Evolutionary conservation across 2,113 vertebrate genomes (phyloP), one percentile per base, ranked within the genome.

Genomic region (Cricetomys ansorgei): DNA sequence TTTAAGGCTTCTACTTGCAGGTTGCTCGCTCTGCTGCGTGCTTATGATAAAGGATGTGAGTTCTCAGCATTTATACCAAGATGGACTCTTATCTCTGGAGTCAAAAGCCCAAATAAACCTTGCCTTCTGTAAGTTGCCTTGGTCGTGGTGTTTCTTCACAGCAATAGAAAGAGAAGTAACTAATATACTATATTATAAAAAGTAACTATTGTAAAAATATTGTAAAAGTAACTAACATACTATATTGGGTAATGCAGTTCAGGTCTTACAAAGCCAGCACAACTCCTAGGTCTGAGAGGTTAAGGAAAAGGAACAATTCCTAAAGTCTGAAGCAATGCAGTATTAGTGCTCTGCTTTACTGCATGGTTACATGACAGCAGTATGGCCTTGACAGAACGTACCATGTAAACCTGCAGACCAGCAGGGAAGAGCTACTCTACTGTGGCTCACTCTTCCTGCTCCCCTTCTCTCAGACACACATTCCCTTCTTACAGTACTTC

Each of bases 231-330:
- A 53, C 23, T 4, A 80, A 27, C 5, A 23, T 11, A 83, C 23
- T 43, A 19, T 48, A 84, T 13, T 88, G 43, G 34, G 70, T 12
- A 93, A 10, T 76, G 37, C 72, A 92, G 59, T 57, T 96, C 70
- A 86, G 29, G 25, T 85, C 13, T 83, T 92, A 27, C 59, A 91
- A 73, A 89, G 34, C 4, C n/a, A 91, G 53, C 65, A 73, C 3
- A 94, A 91, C 48, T 90, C 62, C 40, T 92, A 92, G 76, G 87
- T 70, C 69, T 89, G 27, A 84, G 6, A 57, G 15, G 27, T 45
- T 76, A 83, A 93, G 88, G 65, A 88, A 87, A 75, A 89, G 17
- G 7, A 89, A 79, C 27, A 90, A 79, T 53, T 83, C 89, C 67
- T 75, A 34, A 93, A 64, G 80, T 17, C 11, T 79, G 64, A 34